These are phyloP conservation scores for Sebastes fasciatus DNA, from an alignment of 2,113 vertebrate genomes.

Conservation along the genomic window DNA sequence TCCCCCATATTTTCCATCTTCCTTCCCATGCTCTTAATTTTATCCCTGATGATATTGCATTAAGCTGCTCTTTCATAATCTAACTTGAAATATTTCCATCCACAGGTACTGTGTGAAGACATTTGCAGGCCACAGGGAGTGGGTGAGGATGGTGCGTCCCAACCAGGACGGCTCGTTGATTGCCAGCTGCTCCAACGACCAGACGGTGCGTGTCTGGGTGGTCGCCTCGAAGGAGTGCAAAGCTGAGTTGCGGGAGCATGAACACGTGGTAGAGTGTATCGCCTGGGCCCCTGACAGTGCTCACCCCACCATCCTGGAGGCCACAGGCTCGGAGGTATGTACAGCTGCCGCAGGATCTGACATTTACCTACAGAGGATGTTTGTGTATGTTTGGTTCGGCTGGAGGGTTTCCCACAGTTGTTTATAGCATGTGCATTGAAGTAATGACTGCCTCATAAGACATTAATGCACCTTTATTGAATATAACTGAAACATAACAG, in stretches of 20 bases:
- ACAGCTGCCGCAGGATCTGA: slow-evolving; percentile 5
- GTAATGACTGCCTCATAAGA: neutral
- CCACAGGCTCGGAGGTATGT: slow-evolving; percentile 96
- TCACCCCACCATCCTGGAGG: slow-evolving; percentile 96
- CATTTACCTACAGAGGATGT: slow-evolving; percentile 1
- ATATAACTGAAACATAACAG: neutral
- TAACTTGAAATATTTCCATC: neutral
- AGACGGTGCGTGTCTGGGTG: slow-evolving; percentile 99
- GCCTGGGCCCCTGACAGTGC: slow-evolving; percentile 98
- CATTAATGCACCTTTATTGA: neutral
- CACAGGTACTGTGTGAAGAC: slow-evolving; percentile 98
- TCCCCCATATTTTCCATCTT: neutral
- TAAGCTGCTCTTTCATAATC: neutral
- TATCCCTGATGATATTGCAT: neutral
- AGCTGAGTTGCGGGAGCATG: slow-evolving; percentile 97
- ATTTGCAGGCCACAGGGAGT: slow-evolving; percentile 98
- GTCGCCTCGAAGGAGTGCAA: slow-evolving; percentile 98
- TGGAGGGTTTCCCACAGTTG: slow-evolving; percentile 9
- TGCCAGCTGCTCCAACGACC: slow-evolving; percentile 98
- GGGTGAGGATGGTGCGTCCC: slow-evolving; percentile 99
- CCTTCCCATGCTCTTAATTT: neutral
- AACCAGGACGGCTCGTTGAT: slow-evolving; percentile 98
- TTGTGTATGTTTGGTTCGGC: slow-evolving; percentile 2
- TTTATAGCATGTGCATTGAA: neutral
- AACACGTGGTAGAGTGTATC: slow-evolving; percentile 99